A percentile compares a stretch with the other conserved stretches of the same genome.
Conservation (phyloP, 2,113 vertebrate genomes). For the Cynoglossus semilaevis region DNA sequence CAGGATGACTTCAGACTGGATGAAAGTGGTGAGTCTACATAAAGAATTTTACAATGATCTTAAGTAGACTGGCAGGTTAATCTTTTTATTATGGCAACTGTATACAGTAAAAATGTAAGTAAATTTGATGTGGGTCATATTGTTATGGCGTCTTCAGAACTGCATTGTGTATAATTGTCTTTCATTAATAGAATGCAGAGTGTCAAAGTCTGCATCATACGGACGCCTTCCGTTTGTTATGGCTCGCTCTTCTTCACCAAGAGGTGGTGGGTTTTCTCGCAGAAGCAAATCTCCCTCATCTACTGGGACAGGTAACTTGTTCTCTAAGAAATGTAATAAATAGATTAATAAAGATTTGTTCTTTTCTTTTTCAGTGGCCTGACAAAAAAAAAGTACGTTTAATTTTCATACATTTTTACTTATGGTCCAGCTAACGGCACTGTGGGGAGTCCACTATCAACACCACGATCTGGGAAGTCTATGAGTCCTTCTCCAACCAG, state of each 20-base stretch:
- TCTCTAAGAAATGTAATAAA: background rate
- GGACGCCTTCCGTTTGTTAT: conserved; percentile 88
- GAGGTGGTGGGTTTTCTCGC: conserved; percentile 84
- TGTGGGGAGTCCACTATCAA: conserved; percentile 95
- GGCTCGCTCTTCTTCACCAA: conserved; percentile 81
- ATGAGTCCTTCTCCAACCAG: conserved; percentile 95
- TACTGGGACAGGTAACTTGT: conserved; percentile 84
- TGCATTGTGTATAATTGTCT: background rate
- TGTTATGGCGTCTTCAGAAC: no score
- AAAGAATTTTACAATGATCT: no score
- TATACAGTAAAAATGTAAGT: no score
- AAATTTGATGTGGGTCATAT: no score
- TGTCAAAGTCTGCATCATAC: conserved; percentile 94
- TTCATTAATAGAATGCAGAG: conserved; percentile 84
- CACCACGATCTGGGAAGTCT: conserved; percentile 94
- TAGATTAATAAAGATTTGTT: no score
- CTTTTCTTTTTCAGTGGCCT: no score
- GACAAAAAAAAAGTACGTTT: no score
- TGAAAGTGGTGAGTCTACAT: conserved; percentile 83
- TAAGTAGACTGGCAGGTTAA: no score
- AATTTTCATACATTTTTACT: background rate
- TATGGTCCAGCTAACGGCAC: conserved; percentile 94
- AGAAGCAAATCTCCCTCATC: conserved; percentile 97
- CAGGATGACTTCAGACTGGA: conserved; percentile 98
- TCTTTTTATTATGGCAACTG: background rate